Conservation (phyloP, 2,113 vertebrate species). For the Psettodes erumei region DNA sequence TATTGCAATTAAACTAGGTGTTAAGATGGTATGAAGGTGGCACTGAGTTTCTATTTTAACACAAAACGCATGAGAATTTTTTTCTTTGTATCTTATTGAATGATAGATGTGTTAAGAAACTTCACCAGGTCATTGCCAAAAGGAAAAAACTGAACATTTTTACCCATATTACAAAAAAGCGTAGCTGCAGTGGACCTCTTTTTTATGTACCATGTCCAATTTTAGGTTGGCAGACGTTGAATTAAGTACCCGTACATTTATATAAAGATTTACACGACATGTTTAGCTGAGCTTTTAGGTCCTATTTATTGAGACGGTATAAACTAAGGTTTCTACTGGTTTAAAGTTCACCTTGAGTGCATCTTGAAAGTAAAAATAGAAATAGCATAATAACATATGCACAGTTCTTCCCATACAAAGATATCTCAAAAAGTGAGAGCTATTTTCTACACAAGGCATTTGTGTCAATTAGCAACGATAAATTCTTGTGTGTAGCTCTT, state of each 20-base stretch:
- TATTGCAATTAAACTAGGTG: not conserved
- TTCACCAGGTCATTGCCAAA: no score
- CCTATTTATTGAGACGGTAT: no score
- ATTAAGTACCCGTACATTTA: not conserved
- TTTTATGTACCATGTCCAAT: not conserved
- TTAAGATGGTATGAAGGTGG: not conserved
- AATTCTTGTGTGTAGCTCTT: not conserved
- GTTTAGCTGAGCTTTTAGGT: not conserved
- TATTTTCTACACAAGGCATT: not conserved
- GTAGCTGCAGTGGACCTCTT: no score
- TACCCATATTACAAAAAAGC: no score
- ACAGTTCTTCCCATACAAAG: not conserved
- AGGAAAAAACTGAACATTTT: no score
- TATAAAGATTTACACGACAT: not conserved
- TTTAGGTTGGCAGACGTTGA: not conserved
- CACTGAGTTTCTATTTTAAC: no score
- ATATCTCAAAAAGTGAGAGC: not conserved
- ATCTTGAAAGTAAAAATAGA: not conserved
- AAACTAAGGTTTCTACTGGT: no score
- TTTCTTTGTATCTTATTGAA: no score
- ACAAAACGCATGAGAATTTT: no score
- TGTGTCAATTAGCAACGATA: not conserved
- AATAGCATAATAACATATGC: not conserved
- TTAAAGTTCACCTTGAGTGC: not conserved
- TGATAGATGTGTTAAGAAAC: no score